Percentiles rank a stretch among this genome's conserved stretches.
phyloP scores from a whole-genome alignment of 2,797 vertebrate genomes.

The Microctenopoma stevenorrisi region DNA sequence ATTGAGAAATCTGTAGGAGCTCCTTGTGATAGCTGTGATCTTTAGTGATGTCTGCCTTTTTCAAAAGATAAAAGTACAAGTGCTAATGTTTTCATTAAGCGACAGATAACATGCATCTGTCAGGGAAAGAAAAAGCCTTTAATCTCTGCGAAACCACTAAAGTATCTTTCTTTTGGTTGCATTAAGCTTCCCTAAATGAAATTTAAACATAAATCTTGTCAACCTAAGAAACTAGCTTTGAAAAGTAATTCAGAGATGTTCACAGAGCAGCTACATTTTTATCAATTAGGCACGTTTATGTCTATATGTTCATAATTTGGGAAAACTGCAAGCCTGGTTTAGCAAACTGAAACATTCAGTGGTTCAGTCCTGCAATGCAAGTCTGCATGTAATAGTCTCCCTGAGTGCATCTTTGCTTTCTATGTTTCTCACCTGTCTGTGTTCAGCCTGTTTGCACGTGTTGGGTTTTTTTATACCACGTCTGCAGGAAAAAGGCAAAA shows the following conservation, averaged over 20 bases:
- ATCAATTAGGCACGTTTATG: neutral
- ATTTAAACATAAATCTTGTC: constrained; percentile 30
- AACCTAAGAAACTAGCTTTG: neutral
- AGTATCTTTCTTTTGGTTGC: constrained; percentile 19
- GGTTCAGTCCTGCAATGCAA: neutral
- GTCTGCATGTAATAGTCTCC: constrained; percentile 5
- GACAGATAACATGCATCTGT: constrained; percentile 47
- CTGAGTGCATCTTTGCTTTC: neutral
- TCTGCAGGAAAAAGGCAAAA: constrained; percentile 36
- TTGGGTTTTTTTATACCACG: neutral
- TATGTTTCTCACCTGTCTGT: neutral
- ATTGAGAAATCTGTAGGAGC: constrained; percentile 37
- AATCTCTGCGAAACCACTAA: constrained; percentile 36
- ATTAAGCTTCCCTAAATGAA: constrained; percentile 14
- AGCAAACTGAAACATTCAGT: neutral
- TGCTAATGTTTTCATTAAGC: constrained; percentile 56
- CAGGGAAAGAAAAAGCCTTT: constrained; percentile 28
- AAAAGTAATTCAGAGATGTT: constrained; percentile 9
- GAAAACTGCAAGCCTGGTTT: neutral
- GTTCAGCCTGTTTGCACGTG: constrained; percentile 26
- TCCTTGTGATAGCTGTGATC: constrained; percentile 49
- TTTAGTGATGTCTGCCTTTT: constrained; percentile 43
- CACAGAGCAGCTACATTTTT: neutral
- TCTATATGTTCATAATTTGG: neutral
- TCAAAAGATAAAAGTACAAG: constrained; percentile 50